A percentile compares a stretch with the other conserved stretches of the same genome.
These are phyloP conservation scores for Chiroxiphia lanceolata DNA, from an alignment of 2,797 vertebrate species.

Conservation along the genomic window DNA sequence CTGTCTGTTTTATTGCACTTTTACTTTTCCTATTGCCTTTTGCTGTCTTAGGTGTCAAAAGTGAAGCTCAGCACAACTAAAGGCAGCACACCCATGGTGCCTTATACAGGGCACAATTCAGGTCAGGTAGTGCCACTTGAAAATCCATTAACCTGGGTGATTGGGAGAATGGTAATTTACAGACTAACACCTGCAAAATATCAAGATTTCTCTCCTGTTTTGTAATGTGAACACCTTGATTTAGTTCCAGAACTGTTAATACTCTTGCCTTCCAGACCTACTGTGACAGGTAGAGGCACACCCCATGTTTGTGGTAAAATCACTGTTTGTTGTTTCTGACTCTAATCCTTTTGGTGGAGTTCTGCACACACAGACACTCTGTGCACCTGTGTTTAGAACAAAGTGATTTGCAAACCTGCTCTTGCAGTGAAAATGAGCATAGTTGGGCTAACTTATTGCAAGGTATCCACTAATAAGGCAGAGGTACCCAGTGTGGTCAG, in stretches of 20 bases:
- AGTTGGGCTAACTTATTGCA: not conserved
- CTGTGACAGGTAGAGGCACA: not conserved
- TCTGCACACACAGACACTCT: not conserved
- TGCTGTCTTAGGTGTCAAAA: slow-evolving; percentile 85
- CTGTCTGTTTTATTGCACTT: slow-evolving; percentile 64
- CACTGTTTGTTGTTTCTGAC: not conserved
- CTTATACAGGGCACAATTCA: slow-evolving; percentile 87
- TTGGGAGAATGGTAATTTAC: slow-evolving; percentile 66
- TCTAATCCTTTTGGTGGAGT: not conserved
- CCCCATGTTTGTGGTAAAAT: not conserved
- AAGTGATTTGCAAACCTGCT: not conserved
- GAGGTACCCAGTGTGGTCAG: not conserved
- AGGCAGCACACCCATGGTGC: slow-evolving; percentile 79
- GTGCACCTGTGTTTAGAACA: not conserved
- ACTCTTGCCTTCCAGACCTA: not conserved
- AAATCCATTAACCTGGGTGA: slow-evolving; percentile 77
- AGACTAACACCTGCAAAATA: slow-evolving; percentile 75
- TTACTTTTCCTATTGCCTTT: slow-evolving; percentile 78
- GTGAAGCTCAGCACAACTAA: slow-evolving; percentile 81
- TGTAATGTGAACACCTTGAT: slow-evolving; percentile 5
- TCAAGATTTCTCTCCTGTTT: slow-evolving; percentile 46
- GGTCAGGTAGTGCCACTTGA: slow-evolving; percentile 84
- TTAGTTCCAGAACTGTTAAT: slow-evolving; percentile 17
- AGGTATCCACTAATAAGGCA: not conserved
- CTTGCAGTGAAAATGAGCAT: not conserved